phyloP scores from a whole-genome alignment of 2,888 invertebrate species.

The Saturnia japonica region DNA sequence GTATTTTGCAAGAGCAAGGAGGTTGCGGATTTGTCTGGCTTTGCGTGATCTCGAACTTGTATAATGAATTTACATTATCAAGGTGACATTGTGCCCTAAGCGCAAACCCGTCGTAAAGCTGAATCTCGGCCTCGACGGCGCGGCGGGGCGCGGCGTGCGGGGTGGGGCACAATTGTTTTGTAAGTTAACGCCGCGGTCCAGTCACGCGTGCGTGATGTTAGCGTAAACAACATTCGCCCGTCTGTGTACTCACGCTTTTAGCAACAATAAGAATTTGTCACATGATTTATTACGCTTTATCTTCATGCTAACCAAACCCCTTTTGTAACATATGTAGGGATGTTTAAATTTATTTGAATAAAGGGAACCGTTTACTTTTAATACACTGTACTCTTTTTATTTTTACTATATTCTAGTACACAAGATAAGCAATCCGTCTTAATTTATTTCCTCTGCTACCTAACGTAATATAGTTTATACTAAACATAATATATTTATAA shows the following conservation, averaged over 20 bases:
- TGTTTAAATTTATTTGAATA: neutral
- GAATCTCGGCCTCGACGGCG: constrained; percentile 39
- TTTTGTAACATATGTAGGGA: neutral
- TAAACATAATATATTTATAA: no score
- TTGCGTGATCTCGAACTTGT: no score
- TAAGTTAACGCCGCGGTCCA: constrained; percentile 55
- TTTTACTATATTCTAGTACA: no score
- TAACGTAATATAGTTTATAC: no score
- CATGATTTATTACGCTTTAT: constrained; percentile 25
- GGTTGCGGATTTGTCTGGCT: neutral
- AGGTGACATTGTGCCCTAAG: constrained; percentile 21
- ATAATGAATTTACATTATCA: neutral
- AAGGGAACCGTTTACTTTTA: no score
- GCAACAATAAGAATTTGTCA: constrained; percentile 60
- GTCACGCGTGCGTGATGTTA: constrained; percentile 76
- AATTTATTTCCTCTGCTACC: no score
- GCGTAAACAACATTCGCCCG: constrained; percentile 61
- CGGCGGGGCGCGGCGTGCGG: no score
- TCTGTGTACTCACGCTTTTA: constrained; percentile 47
- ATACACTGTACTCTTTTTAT: no score
- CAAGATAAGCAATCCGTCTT: no score
- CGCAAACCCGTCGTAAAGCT: constrained; percentile 35
- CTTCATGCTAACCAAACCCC: constrained; percentile 4
- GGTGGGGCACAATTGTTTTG: constrained; percentile 58
- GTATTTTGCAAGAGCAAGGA: neutral